Conservation (phyloP, 2,888 invertebrate species). For the Melitaea athalia region DNA sequence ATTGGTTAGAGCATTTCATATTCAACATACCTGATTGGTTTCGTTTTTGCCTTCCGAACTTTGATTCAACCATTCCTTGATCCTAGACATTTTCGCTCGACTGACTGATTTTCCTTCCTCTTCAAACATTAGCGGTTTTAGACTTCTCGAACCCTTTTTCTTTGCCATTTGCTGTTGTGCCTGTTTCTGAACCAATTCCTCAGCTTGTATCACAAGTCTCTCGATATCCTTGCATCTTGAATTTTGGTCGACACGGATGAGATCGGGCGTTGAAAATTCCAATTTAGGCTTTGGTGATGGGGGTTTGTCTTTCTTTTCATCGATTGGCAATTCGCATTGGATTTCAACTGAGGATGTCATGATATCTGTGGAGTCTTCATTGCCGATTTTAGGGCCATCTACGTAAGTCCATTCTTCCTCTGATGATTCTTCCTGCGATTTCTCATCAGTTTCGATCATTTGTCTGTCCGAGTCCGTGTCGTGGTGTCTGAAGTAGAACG, state of each 20-base stretch:
- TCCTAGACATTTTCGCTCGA: slow-evolving; percentile 84
- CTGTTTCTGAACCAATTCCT: slow-evolving; percentile 87
- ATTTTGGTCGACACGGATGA: slow-evolving; percentile 74
- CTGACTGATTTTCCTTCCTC: slow-evolving; percentile 74
- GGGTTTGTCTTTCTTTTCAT: slow-evolving; percentile 58
- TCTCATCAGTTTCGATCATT: slow-evolving; percentile 76
- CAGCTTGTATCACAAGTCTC: slow-evolving; percentile 90
- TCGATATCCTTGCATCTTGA: slow-evolving; percentile 85
- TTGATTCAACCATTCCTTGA: slow-evolving; percentile 87
- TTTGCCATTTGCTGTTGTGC: slow-evolving; percentile 73
- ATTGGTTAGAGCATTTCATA: no score
- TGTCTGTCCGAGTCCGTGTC: slow-evolving; percentile 93
- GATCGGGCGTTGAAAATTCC: slow-evolving; percentile 72
- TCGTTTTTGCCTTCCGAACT: slow-evolving; percentile 70
- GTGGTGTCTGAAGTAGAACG: slow-evolving; percentile 92
- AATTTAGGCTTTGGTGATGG: slow-evolving; percentile 63
- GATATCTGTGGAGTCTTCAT: slow-evolving; percentile 75
- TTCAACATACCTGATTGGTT: slow-evolving; percentile 69
- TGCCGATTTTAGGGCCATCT: slow-evolving; percentile 69
- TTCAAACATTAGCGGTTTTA: slow-evolving; percentile 80
- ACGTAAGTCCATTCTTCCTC: slow-evolving; percentile 86
- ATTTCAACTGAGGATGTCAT: slow-evolving; percentile 79
- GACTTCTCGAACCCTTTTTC: slow-evolving; percentile 70
- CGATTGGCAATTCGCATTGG: slow-evolving; percentile 70
- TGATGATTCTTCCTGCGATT: slow-evolving; percentile 74